These are phyloP conservation scores for Phortica okadai DNA, from an alignment of 2,888 invertebrate genomes.

Conservation along the genomic window DNA sequence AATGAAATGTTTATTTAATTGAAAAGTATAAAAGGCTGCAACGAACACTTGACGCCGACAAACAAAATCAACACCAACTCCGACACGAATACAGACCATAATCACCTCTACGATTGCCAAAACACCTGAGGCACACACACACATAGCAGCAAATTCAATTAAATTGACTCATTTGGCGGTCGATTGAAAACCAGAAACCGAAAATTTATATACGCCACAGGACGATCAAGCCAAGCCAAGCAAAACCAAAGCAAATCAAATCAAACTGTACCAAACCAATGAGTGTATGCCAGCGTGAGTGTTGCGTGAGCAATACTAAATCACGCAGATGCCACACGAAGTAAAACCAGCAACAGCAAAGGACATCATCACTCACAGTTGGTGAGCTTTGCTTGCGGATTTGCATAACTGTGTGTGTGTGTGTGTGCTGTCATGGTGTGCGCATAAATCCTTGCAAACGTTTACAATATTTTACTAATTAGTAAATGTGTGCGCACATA, in stretches of 20 bases:
- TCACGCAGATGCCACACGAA: slow-evolving; percentile 6
- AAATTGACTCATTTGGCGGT: slow-evolving; percentile 53
- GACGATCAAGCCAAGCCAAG: background rate
- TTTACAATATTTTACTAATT: slow-evolving; percentile 69
- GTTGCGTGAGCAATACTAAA: slow-evolving; percentile 18
- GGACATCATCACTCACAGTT: slow-evolving; percentile 5
- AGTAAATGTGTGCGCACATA: slow-evolving; percentile 57
- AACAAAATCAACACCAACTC: slow-evolving; percentile 1
- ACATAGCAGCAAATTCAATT: slow-evolving; percentile 40
- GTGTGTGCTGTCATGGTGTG: slow-evolving; percentile 31
- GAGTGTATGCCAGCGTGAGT: background rate
- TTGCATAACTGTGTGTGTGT: slow-evolving; percentile 38
- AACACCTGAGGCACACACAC: background rate
- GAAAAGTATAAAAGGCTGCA: slow-evolving; percentile 17
- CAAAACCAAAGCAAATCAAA: background rate
- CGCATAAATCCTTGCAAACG: slow-evolving; percentile 49
- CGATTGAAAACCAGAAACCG: slow-evolving; percentile 60
- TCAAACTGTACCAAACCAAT: background rate
- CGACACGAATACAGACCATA: background rate
- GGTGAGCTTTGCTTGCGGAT: slow-evolving; percentile 12
- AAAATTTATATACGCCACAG: slow-evolving; percentile 57
- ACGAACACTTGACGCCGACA: background rate
- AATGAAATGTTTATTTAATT: background rate
- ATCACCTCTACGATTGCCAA: background rate
- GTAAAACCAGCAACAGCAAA: background rate